Base-by-base conservation (phyloP, 2,888 invertebrate genomes). In the Macaria liturata region DNA sequence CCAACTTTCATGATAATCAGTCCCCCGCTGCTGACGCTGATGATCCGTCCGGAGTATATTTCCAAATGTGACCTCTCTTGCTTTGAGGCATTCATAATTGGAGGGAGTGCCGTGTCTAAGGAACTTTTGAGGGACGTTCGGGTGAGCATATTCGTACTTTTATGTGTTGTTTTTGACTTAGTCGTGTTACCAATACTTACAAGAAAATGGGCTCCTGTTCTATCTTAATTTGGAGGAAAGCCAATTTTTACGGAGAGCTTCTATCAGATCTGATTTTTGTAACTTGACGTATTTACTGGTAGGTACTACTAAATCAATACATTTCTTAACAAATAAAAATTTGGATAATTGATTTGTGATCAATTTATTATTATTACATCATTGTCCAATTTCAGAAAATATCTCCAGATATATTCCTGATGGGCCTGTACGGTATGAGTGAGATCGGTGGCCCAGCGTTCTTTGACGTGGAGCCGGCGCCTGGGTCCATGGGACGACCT, bases 351-450 rank as follows among this genome's bases (percentile, higher is more conserved):
- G 20, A 1, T 20, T 20, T 20, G 20, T 20, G 20, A 20, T 20
- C 2, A 20, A 20, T n/a, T 1, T 20, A 20, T 20, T 20, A 20
- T 20, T 20, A 20, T 20, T n/a, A 20, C 20, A 20, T 20, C 20
- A 20, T 20, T 20, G 20, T 20, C 20, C 20, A 20, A 20, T 65
- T 71, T 1, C 70, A 82, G 81, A 46, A 63, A 47, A 32, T 77
- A 9, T 66, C 78, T 0, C 79, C 83, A 30, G 60, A 71, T 3
- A 70, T 79, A 0, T 57, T 73, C 4, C 69, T 83, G 0, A 64
- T 63, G 8, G 54, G 64, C 3, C 47, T 61, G 3, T 88, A 82
- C 40, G 88, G 86, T 3, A 68, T 81, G 67, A 85, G 79, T 32
- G 88, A 88, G 64, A 9, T 80, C 3, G 67, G 74, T 4, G 78